Percentiles rank a stretch among this genome's conserved stretches.
phyloP scores from a whole-genome alignment of 2,888 invertebrate genomes.

The Apocheima hispidaria region DNA sequence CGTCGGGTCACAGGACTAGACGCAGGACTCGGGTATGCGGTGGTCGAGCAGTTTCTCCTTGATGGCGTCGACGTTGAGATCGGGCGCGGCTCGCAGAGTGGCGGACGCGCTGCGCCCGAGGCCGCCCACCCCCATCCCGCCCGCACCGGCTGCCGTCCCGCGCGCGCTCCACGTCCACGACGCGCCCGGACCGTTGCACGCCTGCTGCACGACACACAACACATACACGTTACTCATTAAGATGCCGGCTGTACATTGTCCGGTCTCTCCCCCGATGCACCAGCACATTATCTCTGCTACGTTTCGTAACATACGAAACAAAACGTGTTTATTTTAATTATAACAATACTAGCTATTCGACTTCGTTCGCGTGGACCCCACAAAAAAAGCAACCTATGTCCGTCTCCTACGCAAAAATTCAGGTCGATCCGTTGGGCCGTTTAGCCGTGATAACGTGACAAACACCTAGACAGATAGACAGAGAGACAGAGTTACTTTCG shows the following conservation, averaged over 20 bases:
- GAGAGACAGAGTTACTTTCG: too few species aligned
- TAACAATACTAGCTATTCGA: too few species aligned
- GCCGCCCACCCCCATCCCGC: slow-evolving; percentile 40
- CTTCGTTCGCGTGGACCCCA: too few species aligned
- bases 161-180: slow-evolving; percentile 85
- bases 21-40: slow-evolving; percentile 95
- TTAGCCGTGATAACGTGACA: too few species aligned
- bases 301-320: too few species aligned
- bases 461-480: too few species aligned
- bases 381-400: too few species aligned
- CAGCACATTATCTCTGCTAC: too few species aligned
- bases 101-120: slow-evolving; percentile 81
- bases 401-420: too few species aligned
- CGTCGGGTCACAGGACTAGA: slow-evolving; percentile 83
- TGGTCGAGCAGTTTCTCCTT: slow-evolving; percentile 95
- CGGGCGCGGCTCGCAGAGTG: slow-evolving; percentile 75
- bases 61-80: slow-evolving; percentile 93
- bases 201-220: slow-evolving; percentile 59
- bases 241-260: slow-evolving; percentile 6
- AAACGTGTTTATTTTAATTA: too few species aligned
- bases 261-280: slow-evolving; percentile 47
- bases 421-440: too few species aligned
- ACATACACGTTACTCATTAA: too few species aligned
- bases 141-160: slow-evolving; percentile 68
- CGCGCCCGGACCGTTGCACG: slow-evolving; percentile 82